These are phyloP conservation scores for Idris sp. DNA, from an alignment of 1,140 invertebrate genomes.

Conservation along the genomic window DNA sequence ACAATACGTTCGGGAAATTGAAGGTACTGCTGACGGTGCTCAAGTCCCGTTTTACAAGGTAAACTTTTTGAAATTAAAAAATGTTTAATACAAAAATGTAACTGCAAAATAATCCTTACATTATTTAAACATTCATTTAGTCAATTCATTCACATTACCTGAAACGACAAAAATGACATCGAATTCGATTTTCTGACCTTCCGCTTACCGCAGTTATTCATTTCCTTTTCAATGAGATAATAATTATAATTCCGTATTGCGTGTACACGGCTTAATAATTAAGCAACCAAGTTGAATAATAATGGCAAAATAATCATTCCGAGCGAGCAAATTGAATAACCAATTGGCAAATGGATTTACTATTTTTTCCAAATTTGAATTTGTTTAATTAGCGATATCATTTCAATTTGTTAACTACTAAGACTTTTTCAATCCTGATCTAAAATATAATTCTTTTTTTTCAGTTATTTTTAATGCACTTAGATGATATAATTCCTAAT, in stretches of 20 bases:
- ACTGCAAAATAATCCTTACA: no score
- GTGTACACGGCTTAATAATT: slow-evolving; percentile 42
- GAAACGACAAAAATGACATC: slow-evolving; percentile 23
- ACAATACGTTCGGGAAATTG: slow-evolving; percentile 89
- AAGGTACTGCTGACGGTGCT: slow-evolving; percentile 90
- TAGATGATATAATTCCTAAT: slow-evolving; percentile 87
- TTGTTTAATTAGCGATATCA: no score
- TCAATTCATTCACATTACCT: slow-evolving; percentile 5
- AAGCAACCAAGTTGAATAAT: slow-evolving; percentile 51
- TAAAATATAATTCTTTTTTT: slow-evolving; percentile 2
- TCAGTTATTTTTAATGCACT: slow-evolving; percentile 89
- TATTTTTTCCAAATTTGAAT: no score
- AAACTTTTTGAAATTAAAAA: no score
- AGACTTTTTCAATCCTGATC: no score
- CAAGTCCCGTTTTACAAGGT: slow-evolving; percentile 88
- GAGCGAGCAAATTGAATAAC: slow-evolving; percentile 41
- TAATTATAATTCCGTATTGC: slow-evolving; percentile 47
- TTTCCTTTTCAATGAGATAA: slow-evolving; percentile 52
- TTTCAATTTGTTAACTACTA: neutral
- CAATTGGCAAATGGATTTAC: slow-evolving; percentile 26
- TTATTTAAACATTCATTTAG: no score
- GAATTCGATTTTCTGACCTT: slow-evolving; percentile 45
- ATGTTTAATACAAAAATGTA: no score
- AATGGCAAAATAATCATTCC: slow-evolving; percentile 37
- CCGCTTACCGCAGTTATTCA: slow-evolving; percentile 49